These are phyloP conservation scores for Todiramphus chloris DNA, from an alignment of 2,113 vertebrate genomes.

Conservation along the genomic window DNA sequence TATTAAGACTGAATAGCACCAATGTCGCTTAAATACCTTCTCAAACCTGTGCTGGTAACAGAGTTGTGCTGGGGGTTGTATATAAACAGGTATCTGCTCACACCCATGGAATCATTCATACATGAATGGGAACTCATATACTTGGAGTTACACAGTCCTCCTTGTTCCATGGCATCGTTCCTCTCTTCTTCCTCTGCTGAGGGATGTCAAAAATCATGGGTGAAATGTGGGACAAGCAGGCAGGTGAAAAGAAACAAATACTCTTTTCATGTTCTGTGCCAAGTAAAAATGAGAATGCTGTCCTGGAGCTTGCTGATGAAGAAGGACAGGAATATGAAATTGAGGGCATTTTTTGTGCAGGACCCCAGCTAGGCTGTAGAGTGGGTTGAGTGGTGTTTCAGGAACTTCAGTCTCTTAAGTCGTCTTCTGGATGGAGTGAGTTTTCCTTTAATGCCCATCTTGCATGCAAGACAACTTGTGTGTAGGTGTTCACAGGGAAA, in stretches of 20 bases:
- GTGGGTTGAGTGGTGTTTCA: background rate
- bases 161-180: background rate
- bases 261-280: background rate
- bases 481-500: background rate
- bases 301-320: background rate
- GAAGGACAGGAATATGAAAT: background rate
- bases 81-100: background rate
- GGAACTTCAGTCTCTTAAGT: background rate
- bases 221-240: background rate
- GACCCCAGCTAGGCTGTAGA: background rate
- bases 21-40: accelerated
- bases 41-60: background rate
- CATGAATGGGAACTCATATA: background rate
- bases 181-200: background rate
- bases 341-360: background rate
- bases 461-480: background rate
- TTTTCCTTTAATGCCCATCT: background rate
- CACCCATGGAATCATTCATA: background rate
- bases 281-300: background rate
- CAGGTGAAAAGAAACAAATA: background rate
- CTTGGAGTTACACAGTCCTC: background rate
- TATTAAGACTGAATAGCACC: background rate
- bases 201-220: background rate
- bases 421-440: background rate
- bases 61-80: background rate